Conservation (phyloP, 2,113 vertebrate species). For the Plecturocebus donacophilus region DNA sequence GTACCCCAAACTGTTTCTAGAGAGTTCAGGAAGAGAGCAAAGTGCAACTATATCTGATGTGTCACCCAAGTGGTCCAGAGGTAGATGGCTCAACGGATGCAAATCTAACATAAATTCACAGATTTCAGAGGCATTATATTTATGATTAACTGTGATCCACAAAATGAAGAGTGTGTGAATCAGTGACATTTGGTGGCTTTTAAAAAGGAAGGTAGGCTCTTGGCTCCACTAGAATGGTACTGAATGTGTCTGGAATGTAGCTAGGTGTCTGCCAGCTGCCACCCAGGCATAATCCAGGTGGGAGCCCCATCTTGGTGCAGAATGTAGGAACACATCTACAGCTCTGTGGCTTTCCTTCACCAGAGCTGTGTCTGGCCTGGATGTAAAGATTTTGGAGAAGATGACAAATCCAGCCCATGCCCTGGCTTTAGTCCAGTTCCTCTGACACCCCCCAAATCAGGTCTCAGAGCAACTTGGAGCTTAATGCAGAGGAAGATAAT, state of each 20-base stretch:
- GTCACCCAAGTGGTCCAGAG: neutral
- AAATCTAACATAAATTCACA: neutral
- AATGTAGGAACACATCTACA: neutral
- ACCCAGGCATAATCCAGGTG: neutral
- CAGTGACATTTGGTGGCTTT: neutral
- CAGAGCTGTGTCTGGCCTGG: neutral
- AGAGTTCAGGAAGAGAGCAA: neutral
- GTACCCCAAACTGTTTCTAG: neutral
- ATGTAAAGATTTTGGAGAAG: conserved; percentile 49
- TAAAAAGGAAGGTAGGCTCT: neutral
- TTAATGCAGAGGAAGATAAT: neutral
- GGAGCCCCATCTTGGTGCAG: neutral
- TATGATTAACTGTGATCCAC: neutral
- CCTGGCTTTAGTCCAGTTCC: neutral
- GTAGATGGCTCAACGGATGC: neutral
- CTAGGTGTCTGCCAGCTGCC: neutral
- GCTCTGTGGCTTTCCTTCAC: neutral
- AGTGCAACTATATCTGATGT: neutral
- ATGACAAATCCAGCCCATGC: neutral
- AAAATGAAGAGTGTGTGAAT: neutral
- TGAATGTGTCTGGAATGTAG: neutral
- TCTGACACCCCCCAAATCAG: conserved; percentile 4
- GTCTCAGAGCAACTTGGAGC: conserved; percentile 18
- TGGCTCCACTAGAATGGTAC: neutral
- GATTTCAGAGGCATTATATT: neutral